These are phyloP conservation scores for Dasysyrphus tricinctus DNA, from an alignment of 2,888 invertebrate species.

Conservation along the genomic window DNA sequence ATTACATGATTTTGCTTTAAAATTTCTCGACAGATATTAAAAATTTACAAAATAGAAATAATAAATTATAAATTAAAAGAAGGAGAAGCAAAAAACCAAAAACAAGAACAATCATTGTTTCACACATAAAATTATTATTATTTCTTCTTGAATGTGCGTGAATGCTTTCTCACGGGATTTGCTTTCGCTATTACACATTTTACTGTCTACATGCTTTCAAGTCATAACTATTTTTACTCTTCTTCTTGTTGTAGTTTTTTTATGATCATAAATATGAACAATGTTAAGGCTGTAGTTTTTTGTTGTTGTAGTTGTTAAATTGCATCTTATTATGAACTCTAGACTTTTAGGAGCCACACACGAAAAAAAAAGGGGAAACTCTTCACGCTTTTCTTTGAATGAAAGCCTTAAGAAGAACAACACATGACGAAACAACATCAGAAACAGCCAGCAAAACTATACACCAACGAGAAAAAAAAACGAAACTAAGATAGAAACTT, in stretches of 20 bases:
- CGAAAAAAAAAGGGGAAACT: conserved; percentile 31
- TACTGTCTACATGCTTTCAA: conserved; percentile 31
- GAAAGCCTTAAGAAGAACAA: conserved; percentile 53
- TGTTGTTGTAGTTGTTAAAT: conserved; percentile 26
- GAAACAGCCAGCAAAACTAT: neutral
- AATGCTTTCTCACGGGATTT: conserved; percentile 67
- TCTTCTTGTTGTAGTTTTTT: conserved; percentile 26
- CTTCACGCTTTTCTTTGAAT: conserved; percentile 53
- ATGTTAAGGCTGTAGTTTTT: conserved; percentile 44
- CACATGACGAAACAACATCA: conserved; percentile 26
- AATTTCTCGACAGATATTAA: neutral
- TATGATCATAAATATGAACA: conserved; percentile 56
- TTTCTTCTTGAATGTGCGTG: conserved; percentile 54
- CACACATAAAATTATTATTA: conserved; percentile 69
- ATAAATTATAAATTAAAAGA: conserved; percentile 16
- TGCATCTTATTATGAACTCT: conserved; percentile 47
- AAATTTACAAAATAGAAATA: conserved; percentile 7
- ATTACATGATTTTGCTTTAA: conserved; percentile 15
- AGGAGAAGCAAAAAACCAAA: neutral
- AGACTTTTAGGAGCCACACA: conserved; percentile 68
- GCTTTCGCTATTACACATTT: conserved; percentile 62
- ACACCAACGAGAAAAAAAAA: conserved; percentile 40
- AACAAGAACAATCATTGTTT: conserved; percentile 34
- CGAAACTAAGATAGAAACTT: conserved; percentile 69
- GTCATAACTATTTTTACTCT: conserved; percentile 29